Evolutionary conservation across 1,140 invertebrate genomes (phyloP).

Genomic region (Mactra quadrangularis): DNA sequence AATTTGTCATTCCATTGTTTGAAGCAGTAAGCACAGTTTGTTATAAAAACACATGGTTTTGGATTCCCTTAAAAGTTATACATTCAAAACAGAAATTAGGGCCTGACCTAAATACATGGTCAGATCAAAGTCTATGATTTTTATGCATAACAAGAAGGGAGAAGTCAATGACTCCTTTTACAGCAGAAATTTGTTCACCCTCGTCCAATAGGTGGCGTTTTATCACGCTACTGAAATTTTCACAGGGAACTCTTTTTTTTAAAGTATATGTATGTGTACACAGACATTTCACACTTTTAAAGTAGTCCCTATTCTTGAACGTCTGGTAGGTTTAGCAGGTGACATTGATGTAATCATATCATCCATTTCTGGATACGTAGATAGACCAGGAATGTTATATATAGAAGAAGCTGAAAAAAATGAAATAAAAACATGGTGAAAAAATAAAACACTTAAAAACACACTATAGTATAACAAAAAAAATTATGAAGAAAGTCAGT

Average conservation of each 20-base stretch:
- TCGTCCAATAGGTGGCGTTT: not conserved
- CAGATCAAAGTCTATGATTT: not conserved
- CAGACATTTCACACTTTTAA: constrained; percentile 73
- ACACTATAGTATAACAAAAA: too few relatives aligned
- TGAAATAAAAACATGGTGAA: constrained; percentile 18
- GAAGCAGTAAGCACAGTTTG: too few relatives aligned
- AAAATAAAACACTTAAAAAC: constrained; percentile 3
- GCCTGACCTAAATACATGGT: not conserved
- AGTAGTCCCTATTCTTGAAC: constrained; percentile 78
- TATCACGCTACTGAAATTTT: too few relatives aligned
- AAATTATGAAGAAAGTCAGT: too few relatives aligned
- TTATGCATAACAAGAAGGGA: not conserved
- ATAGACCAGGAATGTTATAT: constrained; percentile 94
- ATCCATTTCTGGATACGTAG: constrained; percentile 88
- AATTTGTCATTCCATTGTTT: too few relatives aligned
- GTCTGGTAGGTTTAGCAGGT: constrained; percentile 68
- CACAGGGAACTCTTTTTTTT: not conserved
- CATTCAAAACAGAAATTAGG: too few relatives aligned
- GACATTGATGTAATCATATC: constrained; percentile 72
- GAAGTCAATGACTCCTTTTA: not conserved
- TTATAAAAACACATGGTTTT: too few relatives aligned
- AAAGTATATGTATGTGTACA: not conserved
- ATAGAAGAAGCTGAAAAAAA: constrained; percentile 93
- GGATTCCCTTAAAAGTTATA: too few relatives aligned
- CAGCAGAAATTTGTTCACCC: not conserved